phyloP scores from a whole-genome alignment of 2,888 invertebrate species.

The Nomada fabriciana region DNA sequence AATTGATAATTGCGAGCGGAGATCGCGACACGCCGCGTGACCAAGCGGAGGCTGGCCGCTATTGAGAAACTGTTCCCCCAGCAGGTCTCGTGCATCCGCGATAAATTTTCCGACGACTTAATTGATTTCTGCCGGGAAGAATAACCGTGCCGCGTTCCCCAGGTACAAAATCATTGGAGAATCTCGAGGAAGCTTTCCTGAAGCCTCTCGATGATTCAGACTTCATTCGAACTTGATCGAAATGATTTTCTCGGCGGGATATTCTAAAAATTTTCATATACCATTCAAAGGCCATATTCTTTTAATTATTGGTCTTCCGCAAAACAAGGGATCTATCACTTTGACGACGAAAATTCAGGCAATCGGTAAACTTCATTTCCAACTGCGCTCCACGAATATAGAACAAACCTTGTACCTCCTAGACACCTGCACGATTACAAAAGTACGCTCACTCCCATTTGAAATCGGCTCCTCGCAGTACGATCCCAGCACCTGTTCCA shows the following conservation, averaged over 20 bases:
- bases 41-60: slow-evolving; percentile 5
- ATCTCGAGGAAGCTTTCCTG: background rate
- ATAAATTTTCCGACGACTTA: slow-evolving; percentile 37
- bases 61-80: slow-evolving; percentile 28
- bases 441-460: slow-evolving; percentile 11
- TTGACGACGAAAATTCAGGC: too few relatives aligned
- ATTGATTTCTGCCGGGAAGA: slow-evolving; percentile 30
- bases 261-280: too few relatives aligned
- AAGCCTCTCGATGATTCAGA: background rate
- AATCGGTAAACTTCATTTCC: background rate
- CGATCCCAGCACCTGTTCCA: slow-evolving; percentile 61
- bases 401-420: background rate
- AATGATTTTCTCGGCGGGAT: background rate
- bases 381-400: background rate
- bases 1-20: slow-evolving; percentile 39
- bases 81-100: background rate
- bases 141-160: background rate
- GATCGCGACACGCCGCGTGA: slow-evolving; percentile 27
- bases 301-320: too few relatives aligned
- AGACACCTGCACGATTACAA: slow-evolving; percentile 34
- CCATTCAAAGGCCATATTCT: too few relatives aligned
- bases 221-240: background rate
- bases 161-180: background rate
- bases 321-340: too few relatives aligned
- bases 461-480: slow-evolving; percentile 25